These are phyloP conservation scores for Myotis vivesi DNA, from an alignment of 2,797 vertebrate genomes.

Conservation along the genomic window DNA sequence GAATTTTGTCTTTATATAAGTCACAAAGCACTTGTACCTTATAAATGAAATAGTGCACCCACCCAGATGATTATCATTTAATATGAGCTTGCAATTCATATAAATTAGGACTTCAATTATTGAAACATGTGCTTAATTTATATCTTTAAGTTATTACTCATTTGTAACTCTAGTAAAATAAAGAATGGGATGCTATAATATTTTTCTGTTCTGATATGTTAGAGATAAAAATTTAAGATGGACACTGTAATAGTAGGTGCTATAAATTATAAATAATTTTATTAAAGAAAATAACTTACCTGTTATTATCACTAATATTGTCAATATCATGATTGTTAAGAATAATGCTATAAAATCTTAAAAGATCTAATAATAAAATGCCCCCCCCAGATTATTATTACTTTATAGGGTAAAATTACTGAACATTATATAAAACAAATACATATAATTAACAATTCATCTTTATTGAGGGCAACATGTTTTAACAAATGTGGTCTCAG, in stretches of 20 bases:
- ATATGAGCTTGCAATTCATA: neutral
- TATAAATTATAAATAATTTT: slow-evolving; percentile 31
- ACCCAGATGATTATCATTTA: slow-evolving; percentile 48
- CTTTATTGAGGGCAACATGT: neutral
- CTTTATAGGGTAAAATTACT: neutral
- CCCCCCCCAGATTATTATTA: slow-evolving; percentile 3
- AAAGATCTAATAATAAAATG: neutral
- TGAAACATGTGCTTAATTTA: neutral
- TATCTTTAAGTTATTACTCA: slow-evolving; percentile 13
- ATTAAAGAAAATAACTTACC: neutral
- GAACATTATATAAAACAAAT: neutral
- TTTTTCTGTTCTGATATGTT: neutral
- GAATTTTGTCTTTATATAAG: slow-evolving; percentile 56
- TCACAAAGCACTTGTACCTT: slow-evolving; percentile 20
- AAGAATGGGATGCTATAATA: neutral
- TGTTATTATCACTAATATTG: neutral
- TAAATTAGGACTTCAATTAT: slow-evolving; percentile 42
- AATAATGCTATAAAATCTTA: neutral
- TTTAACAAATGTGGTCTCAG: slow-evolving; percentile 7
- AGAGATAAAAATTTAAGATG: neutral
- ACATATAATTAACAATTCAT: neutral
- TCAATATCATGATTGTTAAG: neutral
- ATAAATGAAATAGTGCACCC: slow-evolving; percentile 43
- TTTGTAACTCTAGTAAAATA: slow-evolving; percentile 11
- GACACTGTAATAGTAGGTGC: neutral